Evolutionary conservation across 1,140 invertebrate species (phyloP).

Genomic region (Coenobita brevimanus): DNA sequence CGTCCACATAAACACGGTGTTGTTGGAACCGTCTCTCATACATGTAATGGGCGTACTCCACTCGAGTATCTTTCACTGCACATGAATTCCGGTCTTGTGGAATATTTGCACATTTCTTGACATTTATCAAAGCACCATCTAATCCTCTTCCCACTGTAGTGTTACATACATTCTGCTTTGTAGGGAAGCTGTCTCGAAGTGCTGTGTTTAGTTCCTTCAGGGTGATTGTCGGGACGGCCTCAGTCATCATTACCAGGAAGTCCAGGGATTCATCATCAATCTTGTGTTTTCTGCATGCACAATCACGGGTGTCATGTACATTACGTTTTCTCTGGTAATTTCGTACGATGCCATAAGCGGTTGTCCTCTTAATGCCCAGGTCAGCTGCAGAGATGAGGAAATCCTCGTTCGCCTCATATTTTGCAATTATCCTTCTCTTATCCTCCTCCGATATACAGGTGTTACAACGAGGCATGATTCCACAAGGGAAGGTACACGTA

Average conservation of each 20-base stretch:
- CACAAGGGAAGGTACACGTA: background rate
- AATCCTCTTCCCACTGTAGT: constrained; percentile 17
- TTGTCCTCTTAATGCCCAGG: constrained; percentile 20
- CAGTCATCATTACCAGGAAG: constrained; percentile 24
- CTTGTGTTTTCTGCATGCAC: background rate
- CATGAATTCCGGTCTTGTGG: background rate
- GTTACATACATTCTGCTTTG: background rate
- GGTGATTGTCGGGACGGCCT: background rate
- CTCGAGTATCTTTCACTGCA: constrained; percentile 20
- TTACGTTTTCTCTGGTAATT: background rate
- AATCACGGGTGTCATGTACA: background rate
- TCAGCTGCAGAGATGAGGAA: constrained; percentile 21
- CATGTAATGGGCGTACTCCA: constrained; percentile 32
- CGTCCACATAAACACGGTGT: constrained; percentile 14
- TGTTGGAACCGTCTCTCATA: constrained; percentile 22
- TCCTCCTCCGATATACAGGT: constrained; percentile 7
- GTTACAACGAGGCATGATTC: constrained; percentile 8
- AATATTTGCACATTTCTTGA: constrained; percentile 26
- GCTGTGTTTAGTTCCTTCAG: background rate
- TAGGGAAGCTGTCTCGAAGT: background rate
- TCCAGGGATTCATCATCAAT: constrained; percentile 16
- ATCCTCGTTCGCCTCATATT: constrained; percentile 42
- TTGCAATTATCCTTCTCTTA: constrained; percentile 14
- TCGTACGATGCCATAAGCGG: background rate
- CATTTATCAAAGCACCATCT: background rate